Evolutionary conservation across 2,797 vertebrate genomes (phyloP).

Genomic region (Mergus octosetaceus): DNA sequence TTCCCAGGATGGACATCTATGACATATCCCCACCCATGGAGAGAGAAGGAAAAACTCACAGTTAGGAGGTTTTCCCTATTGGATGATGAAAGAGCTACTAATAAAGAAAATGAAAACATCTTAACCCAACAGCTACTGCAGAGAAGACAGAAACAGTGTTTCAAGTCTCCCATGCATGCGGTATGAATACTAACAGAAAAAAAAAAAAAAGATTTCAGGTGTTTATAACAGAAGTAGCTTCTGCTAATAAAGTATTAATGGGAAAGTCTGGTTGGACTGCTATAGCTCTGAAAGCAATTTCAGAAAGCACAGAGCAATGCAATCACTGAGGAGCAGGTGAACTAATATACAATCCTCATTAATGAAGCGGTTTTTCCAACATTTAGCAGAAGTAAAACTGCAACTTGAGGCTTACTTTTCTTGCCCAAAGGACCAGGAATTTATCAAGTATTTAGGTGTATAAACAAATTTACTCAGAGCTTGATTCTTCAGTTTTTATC

Average conservation of each 20-base stretch:
- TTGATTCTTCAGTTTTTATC: background rate
- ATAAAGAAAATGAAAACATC: background rate
- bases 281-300: slow-evolving; percentile 26
- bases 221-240: background rate
- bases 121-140: background rate
- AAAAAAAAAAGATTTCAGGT: background rate
- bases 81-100: background rate
- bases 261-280: background rate
- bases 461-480: background rate
- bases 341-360: background rate
- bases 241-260: slow-evolving; percentile 54
- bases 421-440: background rate
- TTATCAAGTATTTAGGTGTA: background rate
- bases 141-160: background rate
- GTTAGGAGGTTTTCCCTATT: background rate
- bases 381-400: background rate
- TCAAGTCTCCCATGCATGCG: background rate
- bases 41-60: rapidly evolving
- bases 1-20: background rate
- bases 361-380: slow-evolving; percentile 17
- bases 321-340: slow-evolving; percentile 21
- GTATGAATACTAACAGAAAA: background rate
- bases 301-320: background rate
- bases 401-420: background rate
- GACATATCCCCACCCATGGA: background rate